Evolutionary conservation across 2,797 vertebrate species (phyloP), one percentile per base, ranked within the genome.

Genomic region (Morus bassanus): DNA sequence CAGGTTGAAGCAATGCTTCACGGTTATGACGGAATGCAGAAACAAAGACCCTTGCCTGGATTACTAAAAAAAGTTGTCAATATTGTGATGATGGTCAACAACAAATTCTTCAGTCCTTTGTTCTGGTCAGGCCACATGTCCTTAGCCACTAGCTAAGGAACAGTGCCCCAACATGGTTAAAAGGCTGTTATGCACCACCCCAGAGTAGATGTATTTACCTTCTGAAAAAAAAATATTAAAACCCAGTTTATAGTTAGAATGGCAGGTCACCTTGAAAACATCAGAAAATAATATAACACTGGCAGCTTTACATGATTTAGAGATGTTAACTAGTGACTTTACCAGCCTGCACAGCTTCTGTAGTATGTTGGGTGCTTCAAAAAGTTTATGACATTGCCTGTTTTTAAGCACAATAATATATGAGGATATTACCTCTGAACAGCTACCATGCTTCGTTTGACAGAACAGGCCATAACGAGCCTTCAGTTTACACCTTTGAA

Each of bases 371-470:
- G 73, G 57, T 91, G 45, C 82, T 94, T 96, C 73, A 78, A 96
- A 85, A 96, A 46, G 73, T 96, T 95, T 96, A 96, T 77, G 68
- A 85, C 24, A 75, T 85, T 80, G 85, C 50, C 76, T 91, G 51
- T n/a, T 94, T 96, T 90, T 95, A 93, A 96, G 69, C 64, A 91
- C 88, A 57, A 85, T 84, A 92, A 95, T 86, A 93, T 78, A 95
- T 78, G 59, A 88, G 53, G 53, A 83, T 89, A 95, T 95, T 95
- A 91, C 59, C 46, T 91, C 57, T 88, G 80, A 95, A 86, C 61
- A 95, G 92, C 91, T 64, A 72, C 54, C 3, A 59, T 88, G 61
- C 82, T 91, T 95, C 65, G 86, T 96, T 93, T 95, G 94, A 94
- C 57, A 89, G 95, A 95, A 88, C 45, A 73, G 79, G 68, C 91